phyloP scores from a whole-genome alignment of 2,113 vertebrate species.

The Lepisosteus osseus region DNA sequence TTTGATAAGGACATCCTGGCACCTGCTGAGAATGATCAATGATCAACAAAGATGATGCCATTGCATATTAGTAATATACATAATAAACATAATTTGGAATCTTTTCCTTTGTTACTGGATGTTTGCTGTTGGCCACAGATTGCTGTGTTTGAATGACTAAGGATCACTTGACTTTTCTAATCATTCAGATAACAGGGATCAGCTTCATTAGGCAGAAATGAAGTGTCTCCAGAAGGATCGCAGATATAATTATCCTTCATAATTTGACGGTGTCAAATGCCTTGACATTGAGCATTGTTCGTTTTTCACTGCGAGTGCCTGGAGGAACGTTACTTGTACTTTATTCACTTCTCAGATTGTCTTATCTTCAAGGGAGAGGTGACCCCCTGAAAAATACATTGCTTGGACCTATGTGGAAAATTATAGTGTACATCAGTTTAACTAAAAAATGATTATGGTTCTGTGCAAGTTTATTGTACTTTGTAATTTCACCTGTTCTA shows the following conservation, averaged over 20 bases:
- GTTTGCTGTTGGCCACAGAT: constrained; percentile 1
- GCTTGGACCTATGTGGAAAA: background rate
- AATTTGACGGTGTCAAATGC: background rate
- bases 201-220: background rate
- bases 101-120: background rate
- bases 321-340: too few species aligned
- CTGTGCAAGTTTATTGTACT: too few species aligned
- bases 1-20: constrained; percentile 7
- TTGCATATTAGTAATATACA: too few species aligned
- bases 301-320: background rate
- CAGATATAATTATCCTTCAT: constrained; percentile 11
- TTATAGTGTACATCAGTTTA: background rate
- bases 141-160: constrained; percentile 9
- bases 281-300: background rate
- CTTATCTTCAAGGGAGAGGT: background rate
- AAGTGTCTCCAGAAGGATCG: background rate
- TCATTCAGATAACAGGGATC: background rate
- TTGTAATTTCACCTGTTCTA: too few species aligned
- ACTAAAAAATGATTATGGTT: background rate
- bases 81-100: too few species aligned
- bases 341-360: too few species aligned
- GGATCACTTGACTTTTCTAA: constrained; percentile 10
- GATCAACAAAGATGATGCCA: too few species aligned
- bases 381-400: background rate
- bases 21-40: background rate